phyloP scores from a whole-genome alignment of 2,797 vertebrate genomes.

The Silurus aristotelis region DNA sequence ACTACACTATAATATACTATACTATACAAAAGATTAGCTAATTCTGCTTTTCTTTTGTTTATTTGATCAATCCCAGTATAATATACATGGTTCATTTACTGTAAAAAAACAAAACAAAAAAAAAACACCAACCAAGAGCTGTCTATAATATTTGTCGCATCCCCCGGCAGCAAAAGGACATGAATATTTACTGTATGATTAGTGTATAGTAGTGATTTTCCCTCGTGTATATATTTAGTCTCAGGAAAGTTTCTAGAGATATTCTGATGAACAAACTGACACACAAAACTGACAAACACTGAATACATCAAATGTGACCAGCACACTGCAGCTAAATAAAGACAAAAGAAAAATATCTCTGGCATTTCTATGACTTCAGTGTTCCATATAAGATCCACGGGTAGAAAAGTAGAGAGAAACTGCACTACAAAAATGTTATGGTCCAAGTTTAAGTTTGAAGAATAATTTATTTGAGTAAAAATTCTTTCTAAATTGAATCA shows the following conservation, averaged over 20 bases:
- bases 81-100: no score
- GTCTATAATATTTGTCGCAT: no score
- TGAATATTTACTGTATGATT: background rate
- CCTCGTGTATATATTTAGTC: no score
- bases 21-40: no score
- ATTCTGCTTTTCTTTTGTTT: no score
- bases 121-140: no score
- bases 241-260: no score
- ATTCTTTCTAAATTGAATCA: background rate
- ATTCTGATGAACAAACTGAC: background rate
- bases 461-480: background rate
- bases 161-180: background rate
- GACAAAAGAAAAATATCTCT: background rate
- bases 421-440: background rate
- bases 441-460: background rate
- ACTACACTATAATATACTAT: no score
- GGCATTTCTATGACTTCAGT: background rate
- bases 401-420: background rate
- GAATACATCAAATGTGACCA: no score
- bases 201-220: no score
- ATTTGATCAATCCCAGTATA: no score
- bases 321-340: background rate
- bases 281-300: background rate
- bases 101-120: no score
- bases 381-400: background rate